Evolutionary conservation across 2,797 vertebrate genomes (phyloP).

Genomic region (Tokudaia tokunoshimensis): DNA sequence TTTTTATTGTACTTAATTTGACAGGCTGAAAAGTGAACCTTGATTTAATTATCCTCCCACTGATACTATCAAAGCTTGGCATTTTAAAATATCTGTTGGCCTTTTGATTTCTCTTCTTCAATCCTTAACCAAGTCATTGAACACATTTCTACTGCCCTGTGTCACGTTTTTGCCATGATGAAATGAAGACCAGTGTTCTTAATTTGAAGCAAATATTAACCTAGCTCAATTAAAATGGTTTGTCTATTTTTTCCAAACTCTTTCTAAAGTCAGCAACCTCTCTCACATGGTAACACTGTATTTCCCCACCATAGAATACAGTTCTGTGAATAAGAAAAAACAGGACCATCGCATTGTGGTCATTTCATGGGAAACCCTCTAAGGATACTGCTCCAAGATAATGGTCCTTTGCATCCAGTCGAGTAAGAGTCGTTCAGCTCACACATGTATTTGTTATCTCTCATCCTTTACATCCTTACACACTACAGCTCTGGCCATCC

Average conservation of each 20-base stretch:
- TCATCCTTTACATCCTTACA: not conserved
- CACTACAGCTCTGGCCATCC: not conserved
- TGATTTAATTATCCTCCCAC: not conserved
- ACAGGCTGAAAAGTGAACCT: not conserved
- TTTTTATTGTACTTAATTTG: constrained; percentile 5
- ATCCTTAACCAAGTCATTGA: not conserved
- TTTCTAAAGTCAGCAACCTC: constrained; percentile 18
- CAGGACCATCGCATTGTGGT: not conserved
- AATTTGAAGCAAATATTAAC: not conserved
- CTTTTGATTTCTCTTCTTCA: constrained; percentile 31
- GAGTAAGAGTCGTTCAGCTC: not conserved
- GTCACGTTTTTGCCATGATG: not conserved
- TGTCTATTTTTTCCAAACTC: constrained; percentile 13
- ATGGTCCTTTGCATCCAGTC: not conserved
- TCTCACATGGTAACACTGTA: not conserved
- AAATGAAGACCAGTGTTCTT: constrained; percentile 8
- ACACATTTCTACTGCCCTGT: not conserved
- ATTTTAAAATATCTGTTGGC: not conserved
- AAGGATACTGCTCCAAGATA: not conserved
- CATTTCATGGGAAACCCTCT: constrained; percentile 1
- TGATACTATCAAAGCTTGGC: not conserved
- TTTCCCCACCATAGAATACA: constrained; percentile 10
- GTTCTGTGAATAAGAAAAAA: constrained; percentile 8
- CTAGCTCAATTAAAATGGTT: constrained; percentile 37
- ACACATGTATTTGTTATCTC: not conserved